A percentile compares a stretch with the other conserved stretches of the same genome.
These are phyloP conservation scores for Drosophila merina DNA, from an alignment of 2,888 invertebrate species.

Conservation along the genomic window DNA sequence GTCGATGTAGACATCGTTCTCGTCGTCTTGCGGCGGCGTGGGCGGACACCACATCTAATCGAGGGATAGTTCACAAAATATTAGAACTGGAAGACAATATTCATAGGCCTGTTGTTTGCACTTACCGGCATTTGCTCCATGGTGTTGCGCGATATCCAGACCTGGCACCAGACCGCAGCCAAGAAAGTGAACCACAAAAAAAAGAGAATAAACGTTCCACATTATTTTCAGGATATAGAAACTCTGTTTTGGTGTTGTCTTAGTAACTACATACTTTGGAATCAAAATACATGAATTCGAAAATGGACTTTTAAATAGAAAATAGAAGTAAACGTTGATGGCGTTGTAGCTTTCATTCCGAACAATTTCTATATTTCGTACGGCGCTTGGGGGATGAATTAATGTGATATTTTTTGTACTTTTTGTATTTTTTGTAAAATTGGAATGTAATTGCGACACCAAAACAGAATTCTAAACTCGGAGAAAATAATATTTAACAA, in stretches of 20 bases:
- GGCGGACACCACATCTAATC: conserved; percentile 98
- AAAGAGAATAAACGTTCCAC: conserved; percentile 75
- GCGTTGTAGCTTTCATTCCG: conserved; percentile 68
- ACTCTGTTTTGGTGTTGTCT: conserved; percentile 82
- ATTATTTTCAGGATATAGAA: conserved; percentile 80
- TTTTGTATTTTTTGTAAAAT: not conserved
- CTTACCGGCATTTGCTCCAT: conserved; percentile 93
- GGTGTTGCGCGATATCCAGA: conserved; percentile 90
- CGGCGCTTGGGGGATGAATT: conserved; percentile 47
- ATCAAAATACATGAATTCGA: conserved; percentile 38
- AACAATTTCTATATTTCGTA: conserved; percentile 61
- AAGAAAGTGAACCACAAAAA: conserved; percentile 55
- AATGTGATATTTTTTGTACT: not conserved
- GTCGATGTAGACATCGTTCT: conserved; percentile 96
- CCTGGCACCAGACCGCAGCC: conserved; percentile 84
- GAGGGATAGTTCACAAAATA: conserved; percentile 11
- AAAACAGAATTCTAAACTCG: conserved; percentile 82
- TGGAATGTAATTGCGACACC: conserved; percentile 76
- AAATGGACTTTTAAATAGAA: conserved; percentile 82
- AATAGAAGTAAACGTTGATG: conserved; percentile 27
- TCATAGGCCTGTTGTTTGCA: conserved; percentile 14
- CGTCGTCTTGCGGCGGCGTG: conserved; percentile 94
- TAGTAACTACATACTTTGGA: conserved; percentile 42
- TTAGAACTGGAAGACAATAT: conserved; percentile 5
- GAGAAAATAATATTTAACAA: conserved; percentile 80